Percentiles rank a stretch among this genome's conserved stretches.
Evolutionary conservation across 2,113 vertebrate genomes (phyloP).

Genomic region (Scomber scombrus): DNA sequence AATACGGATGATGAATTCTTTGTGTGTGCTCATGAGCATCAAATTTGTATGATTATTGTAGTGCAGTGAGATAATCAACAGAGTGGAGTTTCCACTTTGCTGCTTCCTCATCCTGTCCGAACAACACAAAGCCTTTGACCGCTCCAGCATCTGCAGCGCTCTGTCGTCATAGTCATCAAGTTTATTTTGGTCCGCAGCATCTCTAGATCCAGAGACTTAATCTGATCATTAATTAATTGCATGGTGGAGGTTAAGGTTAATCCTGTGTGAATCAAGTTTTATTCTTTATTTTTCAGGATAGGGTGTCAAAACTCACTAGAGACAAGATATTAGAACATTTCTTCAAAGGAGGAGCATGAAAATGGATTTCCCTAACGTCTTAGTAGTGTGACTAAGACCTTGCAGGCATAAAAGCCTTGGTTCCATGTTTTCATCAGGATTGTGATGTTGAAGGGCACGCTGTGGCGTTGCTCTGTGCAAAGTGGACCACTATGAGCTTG

Average conservation of each 20-base stretch:
- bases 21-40: constrained; percentile 30
- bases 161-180: constrained; percentile 8
- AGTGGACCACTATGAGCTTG: neutral
- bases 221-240: constrained; percentile 53
- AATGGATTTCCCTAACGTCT: neutral
- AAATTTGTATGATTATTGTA: constrained; percentile 18
- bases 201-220: constrained; percentile 42
- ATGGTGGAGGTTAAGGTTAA: constrained; percentile 7
- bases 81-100: constrained; percentile 50
- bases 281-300: constrained; percentile 7
- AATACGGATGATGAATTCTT: neutral
- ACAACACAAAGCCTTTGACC: constrained; percentile 7
- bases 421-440: constrained; percentile 6
- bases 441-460: neutral
- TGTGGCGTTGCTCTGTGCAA: neutral
- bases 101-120: constrained; percentile 14
- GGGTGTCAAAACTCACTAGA: neutral
- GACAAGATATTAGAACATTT: neutral
- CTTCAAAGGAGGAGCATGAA: neutral
- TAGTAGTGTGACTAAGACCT: neutral
- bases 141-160: neutral
- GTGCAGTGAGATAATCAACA: constrained; percentile 40
- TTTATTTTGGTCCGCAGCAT: constrained; percentile 38
- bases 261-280: constrained; percentile 14
- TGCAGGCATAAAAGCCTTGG: constrained; percentile 7